Evolutionary conservation across 2,797 vertebrate species (phyloP), one percentile per base, ranked within the genome.

Genomic region (Eleutherodactylus coqui): DNA sequence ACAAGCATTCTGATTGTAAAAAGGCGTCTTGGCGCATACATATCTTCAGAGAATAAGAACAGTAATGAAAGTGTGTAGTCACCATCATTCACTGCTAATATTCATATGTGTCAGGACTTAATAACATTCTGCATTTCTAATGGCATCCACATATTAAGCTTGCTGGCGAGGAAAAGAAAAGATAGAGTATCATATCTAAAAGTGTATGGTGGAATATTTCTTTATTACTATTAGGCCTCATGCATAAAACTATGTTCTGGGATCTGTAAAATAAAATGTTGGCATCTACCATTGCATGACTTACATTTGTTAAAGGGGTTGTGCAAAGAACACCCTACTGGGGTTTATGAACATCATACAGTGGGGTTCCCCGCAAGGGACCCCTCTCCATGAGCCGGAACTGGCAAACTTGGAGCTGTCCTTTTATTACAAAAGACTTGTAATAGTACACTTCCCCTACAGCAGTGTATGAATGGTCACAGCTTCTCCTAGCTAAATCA

Each of bases 81-180:
- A 29, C 58, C 27, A 80, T 80, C 55, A 47, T 80, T 80, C 78
- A 64, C 43, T 64, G 34, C 64, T 80, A 80, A 80, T 80, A 80
- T 45, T 62, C 60, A 8, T 29, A 62, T 80, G 38, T 80, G 78
- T 67, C 60, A 67, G 78, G 60, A 27, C 19, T 34, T 80, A 64
- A 80, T 80, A 80, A 27, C 53, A n/a, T 55, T 78, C 38, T 60
- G 76, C 53, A 60, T 60, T 14, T 78, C n/a, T 78, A 78, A 78
- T 78, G 36, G 5, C 1, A 43, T 80, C 14, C 41, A 45, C 78
- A 80, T 34, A 73, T 51, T 83, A 38, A 69, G n/a, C 49, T 75
- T 27, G 51, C 51, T 43, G 24, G 17, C 17, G 10, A 58, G 36
- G 21, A 41, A 36, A 38, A 83, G 45, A 73, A 24, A 70, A 69